Evolutionary conservation across 1,140 invertebrate species (phyloP).

Genomic region (Anadara kagoshimensis): DNA sequence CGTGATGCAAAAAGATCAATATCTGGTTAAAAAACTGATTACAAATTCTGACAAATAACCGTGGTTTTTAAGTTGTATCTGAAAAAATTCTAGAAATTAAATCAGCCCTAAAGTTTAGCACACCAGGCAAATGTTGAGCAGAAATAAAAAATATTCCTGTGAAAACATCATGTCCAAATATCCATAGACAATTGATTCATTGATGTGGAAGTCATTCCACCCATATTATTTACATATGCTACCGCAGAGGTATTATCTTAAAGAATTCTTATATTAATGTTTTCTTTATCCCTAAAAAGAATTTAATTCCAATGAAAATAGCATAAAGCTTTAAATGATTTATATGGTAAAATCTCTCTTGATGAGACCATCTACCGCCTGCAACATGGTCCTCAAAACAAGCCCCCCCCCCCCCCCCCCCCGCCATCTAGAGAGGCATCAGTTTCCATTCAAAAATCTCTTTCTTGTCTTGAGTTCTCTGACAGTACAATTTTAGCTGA

Average conservation of each 20-base stretch:
- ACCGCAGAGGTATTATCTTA: constrained; percentile 30
- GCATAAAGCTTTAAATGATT: constrained; percentile 35
- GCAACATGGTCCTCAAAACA: constrained; percentile 1
- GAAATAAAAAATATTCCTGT: constrained; percentile 31
- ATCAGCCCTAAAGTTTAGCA: constrained; percentile 36
- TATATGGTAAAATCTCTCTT: constrained; percentile 8
- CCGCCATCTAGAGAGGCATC: constrained; percentile 27
- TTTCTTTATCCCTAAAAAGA: neutral
- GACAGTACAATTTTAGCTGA: neutral
- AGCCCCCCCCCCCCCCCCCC: no score
- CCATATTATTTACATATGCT: constrained; percentile 42
- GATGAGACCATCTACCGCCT: constrained; percentile 21
- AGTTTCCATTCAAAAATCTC: constrained; percentile 6
- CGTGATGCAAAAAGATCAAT: constrained; percentile 26
- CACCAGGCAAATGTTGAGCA: constrained; percentile 29
- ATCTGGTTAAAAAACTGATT: constrained; percentile 26
- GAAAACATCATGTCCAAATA: constrained; percentile 41
- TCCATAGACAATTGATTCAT: constrained; percentile 22
- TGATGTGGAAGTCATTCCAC: constrained; percentile 19
- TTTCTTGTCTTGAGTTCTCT: constrained; percentile 5
- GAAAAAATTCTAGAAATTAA: neutral
- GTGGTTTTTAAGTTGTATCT: no score
- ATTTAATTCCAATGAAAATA: constrained; percentile 24
- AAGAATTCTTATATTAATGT: constrained; percentile 19
- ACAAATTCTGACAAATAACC: no score